Conservation (phyloP, 2,888 invertebrate genomes). For the Athalia rosae region DNA sequence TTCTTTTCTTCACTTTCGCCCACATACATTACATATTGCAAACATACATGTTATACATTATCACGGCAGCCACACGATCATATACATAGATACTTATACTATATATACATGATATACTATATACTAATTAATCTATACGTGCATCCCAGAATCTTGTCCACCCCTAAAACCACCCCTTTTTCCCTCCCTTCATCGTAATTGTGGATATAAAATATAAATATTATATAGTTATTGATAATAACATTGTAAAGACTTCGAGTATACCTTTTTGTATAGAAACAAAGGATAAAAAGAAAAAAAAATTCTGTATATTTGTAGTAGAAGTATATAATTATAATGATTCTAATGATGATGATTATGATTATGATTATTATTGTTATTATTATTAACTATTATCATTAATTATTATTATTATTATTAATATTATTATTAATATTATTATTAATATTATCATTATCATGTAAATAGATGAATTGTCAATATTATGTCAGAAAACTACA, state of each 20-base stretch:
- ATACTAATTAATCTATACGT: constrained; percentile 2
- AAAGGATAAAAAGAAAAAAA: constrained; percentile 47
- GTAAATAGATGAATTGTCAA: constrained; percentile 71
- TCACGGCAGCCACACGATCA: constrained; percentile 28
- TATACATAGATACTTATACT: no score
- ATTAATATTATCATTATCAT: constrained; percentile 61
- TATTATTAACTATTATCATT: constrained; percentile 61
- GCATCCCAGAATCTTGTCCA: constrained; percentile 11
- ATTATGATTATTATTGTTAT: constrained; percentile 63
- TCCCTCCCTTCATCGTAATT: constrained; percentile 34
- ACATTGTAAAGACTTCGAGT: constrained; percentile 64
- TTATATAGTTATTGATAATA: not conserved
- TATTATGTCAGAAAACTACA: constrained; percentile 63
- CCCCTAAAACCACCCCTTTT: not conserved
- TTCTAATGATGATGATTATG: constrained; percentile 62
- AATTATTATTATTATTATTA: constrained; percentile 61
- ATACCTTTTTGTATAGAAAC: constrained; percentile 47
- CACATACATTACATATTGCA: no score
- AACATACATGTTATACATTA: not conserved
- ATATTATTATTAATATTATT: constrained; percentile 63
- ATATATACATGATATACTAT: no score
- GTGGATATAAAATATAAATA: constrained; percentile 37
- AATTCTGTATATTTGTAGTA: constrained; percentile 72
- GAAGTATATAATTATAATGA: constrained; percentile 66
- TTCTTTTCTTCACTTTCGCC: no score